These are phyloP conservation scores for Steinernema carpocapsae DNA, from an alignment of 2,888 invertebrate genomes.

Conservation along the genomic window DNA sequence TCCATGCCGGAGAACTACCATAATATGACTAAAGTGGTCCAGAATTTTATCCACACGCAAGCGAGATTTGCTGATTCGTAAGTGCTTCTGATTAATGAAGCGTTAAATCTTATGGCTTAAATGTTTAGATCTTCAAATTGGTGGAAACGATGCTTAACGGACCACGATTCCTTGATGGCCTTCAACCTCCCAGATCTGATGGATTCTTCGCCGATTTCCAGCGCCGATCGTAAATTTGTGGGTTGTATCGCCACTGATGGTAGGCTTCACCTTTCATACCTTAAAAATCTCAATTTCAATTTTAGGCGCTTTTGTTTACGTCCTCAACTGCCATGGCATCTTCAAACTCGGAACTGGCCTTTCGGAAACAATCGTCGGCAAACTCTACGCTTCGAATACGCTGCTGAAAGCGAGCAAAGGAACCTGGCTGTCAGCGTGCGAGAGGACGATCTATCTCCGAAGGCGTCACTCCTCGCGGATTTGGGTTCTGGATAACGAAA, in stretches of 20 bases:
- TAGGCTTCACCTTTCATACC: constrained; percentile 13
- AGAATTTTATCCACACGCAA: constrained; percentile 31
- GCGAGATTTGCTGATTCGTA: constrained; percentile 19
- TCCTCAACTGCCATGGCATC: constrained; percentile 81
- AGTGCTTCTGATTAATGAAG: neutral
- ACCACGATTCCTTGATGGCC: constrained; percentile 15
- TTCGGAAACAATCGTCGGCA: constrained; percentile 88
- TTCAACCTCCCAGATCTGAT: constrained; percentile 13
- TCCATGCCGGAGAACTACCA: constrained; percentile 28
- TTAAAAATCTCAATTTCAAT: neutral
- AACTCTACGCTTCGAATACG: constrained; percentile 82
- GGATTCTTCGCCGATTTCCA: constrained; percentile 16
- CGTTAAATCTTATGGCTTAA: too few species aligned
- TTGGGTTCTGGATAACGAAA: constrained; percentile 65
- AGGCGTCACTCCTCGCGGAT: constrained; percentile 63
- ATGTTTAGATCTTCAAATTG: neutral
- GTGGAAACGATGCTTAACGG: constrained; percentile 28
- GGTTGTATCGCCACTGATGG: constrained; percentile 46
- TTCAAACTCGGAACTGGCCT: constrained; percentile 94
- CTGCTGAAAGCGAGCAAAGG: constrained; percentile 76
- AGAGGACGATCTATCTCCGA: constrained; percentile 63
- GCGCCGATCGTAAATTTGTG: constrained; percentile 27
- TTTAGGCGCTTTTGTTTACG: constrained; percentile 82
- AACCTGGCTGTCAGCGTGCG: constrained; percentile 61
- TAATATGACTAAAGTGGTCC: neutral